phyloP scores from a whole-genome alignment of 2,797 vertebrate species.

The Gymnothorax reevesii region DNA sequence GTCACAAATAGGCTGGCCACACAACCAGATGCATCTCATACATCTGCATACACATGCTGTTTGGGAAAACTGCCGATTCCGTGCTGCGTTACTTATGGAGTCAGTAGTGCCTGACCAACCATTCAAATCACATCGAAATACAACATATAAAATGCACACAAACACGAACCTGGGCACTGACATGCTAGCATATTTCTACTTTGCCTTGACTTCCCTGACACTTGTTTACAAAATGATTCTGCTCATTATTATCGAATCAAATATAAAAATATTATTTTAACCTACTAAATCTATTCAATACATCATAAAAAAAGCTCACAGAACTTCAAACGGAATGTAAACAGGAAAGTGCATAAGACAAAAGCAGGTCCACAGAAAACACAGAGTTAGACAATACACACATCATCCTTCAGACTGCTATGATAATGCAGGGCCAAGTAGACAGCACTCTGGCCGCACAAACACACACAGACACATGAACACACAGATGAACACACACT shows the following conservation, averaged over 20 bases:
- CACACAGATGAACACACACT: too few relatives aligned
- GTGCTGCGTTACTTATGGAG: neutral
- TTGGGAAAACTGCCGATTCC: neutral
- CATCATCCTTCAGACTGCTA: too few relatives aligned
- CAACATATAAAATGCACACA: neutral
- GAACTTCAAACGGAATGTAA: too few relatives aligned
- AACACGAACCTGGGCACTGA: neutral
- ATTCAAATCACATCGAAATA: neutral
- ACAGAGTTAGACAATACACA: neutral
- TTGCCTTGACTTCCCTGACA: neutral
- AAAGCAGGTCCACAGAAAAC: neutral
- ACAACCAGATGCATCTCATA: too few relatives aligned
- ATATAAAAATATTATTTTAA: too few relatives aligned
- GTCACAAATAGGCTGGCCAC: neutral
- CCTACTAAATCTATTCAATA: neutral
- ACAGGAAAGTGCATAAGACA: neutral
- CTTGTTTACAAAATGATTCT: too few relatives aligned
- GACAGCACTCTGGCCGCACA: too few relatives aligned
- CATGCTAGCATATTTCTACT: neutral
- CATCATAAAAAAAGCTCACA: neutral
- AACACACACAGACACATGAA: too few relatives aligned
- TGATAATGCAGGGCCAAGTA: too few relatives aligned
- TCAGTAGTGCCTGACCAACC: neutral
- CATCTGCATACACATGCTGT: neutral
- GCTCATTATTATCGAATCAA: too few relatives aligned